Conservation (phyloP, 2,888 invertebrate species). For the Limnephilus marmoratus region DNA sequence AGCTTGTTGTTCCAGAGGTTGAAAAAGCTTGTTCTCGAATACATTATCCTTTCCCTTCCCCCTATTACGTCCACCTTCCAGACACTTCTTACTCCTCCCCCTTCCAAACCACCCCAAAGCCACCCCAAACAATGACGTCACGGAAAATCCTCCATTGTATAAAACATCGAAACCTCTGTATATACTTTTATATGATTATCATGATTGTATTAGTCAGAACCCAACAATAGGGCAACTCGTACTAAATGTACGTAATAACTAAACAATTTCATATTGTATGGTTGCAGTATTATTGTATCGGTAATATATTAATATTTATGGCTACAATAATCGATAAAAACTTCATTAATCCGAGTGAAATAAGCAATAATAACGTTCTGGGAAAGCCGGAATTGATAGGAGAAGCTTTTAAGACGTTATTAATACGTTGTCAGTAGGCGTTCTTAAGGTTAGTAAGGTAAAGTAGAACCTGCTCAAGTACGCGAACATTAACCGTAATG, state of each 20-base stretch:
- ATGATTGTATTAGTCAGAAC: neutral
- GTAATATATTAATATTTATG: neutral
- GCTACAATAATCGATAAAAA: neutral
- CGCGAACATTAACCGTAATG: neutral
- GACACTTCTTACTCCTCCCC: neutral
- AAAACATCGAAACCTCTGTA: neutral
- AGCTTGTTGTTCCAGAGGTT: constrained; percentile 31
- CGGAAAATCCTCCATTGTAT: neutral
- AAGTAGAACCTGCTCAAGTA: neutral
- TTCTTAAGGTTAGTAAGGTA: neutral
- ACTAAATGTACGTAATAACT: neutral
- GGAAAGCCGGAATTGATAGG: neutral
- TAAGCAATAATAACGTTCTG: neutral
- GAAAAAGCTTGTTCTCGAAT: constrained; percentile 22
- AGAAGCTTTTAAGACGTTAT: neutral
- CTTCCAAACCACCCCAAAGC: neutral
- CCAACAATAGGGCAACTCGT: neutral
- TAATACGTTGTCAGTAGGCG: neutral
- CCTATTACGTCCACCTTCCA: neutral
- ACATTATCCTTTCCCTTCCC: neutral
- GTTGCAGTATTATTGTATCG: neutral
- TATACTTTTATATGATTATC: neutral
- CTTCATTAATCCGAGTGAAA: neutral
- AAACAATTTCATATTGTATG: neutral
- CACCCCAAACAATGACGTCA: neutral